A percentile compares a stretch with the other conserved stretches of the same genome.
phyloP scores from a whole-genome alignment of 2,888 invertebrate species.

The Drosophila anomalata region DNA sequence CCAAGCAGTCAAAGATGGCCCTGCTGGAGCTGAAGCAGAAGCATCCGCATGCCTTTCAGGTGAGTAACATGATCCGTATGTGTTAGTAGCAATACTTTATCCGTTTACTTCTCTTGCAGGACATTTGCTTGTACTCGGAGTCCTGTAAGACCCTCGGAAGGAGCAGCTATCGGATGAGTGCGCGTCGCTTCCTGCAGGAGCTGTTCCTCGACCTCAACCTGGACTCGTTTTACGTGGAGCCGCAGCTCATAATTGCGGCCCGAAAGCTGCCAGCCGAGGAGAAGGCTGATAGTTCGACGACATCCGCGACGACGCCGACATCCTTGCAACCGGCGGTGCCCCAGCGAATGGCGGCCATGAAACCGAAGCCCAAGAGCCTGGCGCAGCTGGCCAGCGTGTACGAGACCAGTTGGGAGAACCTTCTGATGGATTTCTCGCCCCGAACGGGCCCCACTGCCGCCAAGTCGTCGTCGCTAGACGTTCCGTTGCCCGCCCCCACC shows the following conservation, averaged over 20 bases:
- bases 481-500: not conserved
- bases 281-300: not conserved
- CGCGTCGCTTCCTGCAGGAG: slow-evolving; percentile 95
- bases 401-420: slow-evolving; percentile 84
- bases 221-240: slow-evolving; percentile 86
- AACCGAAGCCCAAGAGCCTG: slow-evolving; percentile 78
- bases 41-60: slow-evolving; percentile 87
- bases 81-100: not conserved
- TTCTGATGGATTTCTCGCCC: slow-evolving; percentile 77
- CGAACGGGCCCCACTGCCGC: slow-evolving; percentile 27
- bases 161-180: slow-evolving; percentile 92
- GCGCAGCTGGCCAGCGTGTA: slow-evolving; percentile 84
- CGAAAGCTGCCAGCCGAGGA: slow-evolving; percentile 62
- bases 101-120: slow-evolving; percentile 84
- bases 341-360: slow-evolving; percentile 64
- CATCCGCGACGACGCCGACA: not conserved
- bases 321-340: slow-evolving; percentile 1
- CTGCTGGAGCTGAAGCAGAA: slow-evolving; percentile 90
- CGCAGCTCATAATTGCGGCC: slow-evolving; percentile 84
- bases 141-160: slow-evolving; percentile 91
- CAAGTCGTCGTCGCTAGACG: slow-evolving; percentile 14
- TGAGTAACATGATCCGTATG: not conserved
- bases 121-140: slow-evolving; percentile 96
- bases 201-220: slow-evolving; percentile 94
- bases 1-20: slow-evolving; percentile 92